A percentile compares a stretch with the other conserved stretches of the same genome.
phyloP scores from a whole-genome alignment of 1,140 invertebrate species.

The Andrena cerasifolii region DNA sequence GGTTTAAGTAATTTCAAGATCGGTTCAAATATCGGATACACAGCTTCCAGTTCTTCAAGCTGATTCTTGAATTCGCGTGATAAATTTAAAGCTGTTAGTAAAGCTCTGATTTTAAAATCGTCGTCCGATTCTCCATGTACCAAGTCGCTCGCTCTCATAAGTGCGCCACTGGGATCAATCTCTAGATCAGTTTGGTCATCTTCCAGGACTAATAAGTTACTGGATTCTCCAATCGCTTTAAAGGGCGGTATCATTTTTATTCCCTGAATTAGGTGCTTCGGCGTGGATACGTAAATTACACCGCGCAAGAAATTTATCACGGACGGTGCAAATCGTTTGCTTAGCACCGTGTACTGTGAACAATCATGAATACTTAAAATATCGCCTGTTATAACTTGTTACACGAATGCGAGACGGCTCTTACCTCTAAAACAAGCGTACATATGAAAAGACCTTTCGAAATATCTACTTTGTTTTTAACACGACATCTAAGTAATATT shows the following conservation, averaged over 20 bases:
- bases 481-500: conserved; percentile 86
- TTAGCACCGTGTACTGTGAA: conserved; percentile 89
- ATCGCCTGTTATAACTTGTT: neutral
- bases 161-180: conserved; percentile 72
- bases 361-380: conserved; percentile 42
- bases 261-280: conserved; percentile 82
- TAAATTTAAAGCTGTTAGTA: conserved; percentile 83
- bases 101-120: conserved; percentile 84
- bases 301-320: conserved; percentile 90
- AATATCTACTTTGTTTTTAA: conserved; percentile 86
- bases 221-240: conserved; percentile 81
- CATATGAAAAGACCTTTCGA: conserved; percentile 90
- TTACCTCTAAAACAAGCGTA: conserved; percentile 88
- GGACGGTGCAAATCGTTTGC: conserved; percentile 91
- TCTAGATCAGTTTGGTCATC: conserved; percentile 77
- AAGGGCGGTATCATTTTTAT: conserved; percentile 87
- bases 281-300: conserved; percentile 85
- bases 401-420: conserved; percentile 45
- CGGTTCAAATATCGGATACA: conserved; percentile 81
- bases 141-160: conserved; percentile 83
- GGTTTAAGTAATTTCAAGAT: conserved; percentile 80
- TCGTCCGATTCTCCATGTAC: conserved; percentile 82
- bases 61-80: conserved; percentile 84
- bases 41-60: conserved; percentile 82
- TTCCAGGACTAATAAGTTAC: conserved; percentile 83